Evolutionary conservation across 1,140 invertebrate genomes (phyloP).

Genomic region (Drosophila miranda): DNA sequence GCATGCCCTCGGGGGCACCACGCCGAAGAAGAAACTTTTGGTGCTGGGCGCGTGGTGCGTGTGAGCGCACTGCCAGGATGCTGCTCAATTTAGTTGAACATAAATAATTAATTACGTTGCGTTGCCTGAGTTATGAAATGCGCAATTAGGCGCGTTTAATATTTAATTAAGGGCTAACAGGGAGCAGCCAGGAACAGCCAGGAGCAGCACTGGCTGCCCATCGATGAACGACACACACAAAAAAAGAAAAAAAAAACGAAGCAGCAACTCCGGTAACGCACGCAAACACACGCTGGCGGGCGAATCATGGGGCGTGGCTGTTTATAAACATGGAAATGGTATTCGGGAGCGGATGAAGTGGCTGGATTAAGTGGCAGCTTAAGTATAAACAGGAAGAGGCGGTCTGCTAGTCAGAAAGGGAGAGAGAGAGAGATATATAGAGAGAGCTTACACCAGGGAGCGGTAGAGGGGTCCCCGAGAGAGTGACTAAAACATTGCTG

Average conservation of each 20-base stretch:
- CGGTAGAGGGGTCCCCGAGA: slow-evolving; percentile 15
- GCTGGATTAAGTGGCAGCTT: slow-evolving; percentile 78
- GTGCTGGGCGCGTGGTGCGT: slow-evolving; percentile 38
- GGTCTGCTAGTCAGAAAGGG: not conserved
- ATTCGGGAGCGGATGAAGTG: slow-evolving; percentile 50
- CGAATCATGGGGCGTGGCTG: slow-evolving; percentile 20
- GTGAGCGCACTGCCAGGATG: slow-evolving; percentile 2
- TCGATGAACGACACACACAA: slow-evolving; percentile 21
- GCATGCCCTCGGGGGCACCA: slow-evolving; percentile 7
- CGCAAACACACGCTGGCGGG: slow-evolving; percentile 29
- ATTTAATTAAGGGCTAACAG: slow-evolving; percentile 77
- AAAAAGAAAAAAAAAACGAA: not conserved
- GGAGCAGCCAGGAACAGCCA: not conserved
- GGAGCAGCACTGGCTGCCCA: slow-evolving; percentile 4
- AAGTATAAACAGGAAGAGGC: slow-evolving; percentile 62
- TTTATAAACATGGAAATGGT: slow-evolving; percentile 15
- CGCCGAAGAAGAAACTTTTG: slow-evolving; percentile 20
- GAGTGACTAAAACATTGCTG: slow-evolving; percentile 49
- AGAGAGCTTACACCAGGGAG: slow-evolving; percentile 4
- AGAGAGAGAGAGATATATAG: no score
- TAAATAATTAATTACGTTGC: slow-evolving; percentile 77
- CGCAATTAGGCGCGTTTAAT: slow-evolving; percentile 78
- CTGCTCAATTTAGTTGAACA: slow-evolving; percentile 76
- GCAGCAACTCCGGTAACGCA: slow-evolving; percentile 28
- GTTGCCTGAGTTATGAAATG: slow-evolving; percentile 78